Percentiles rank a stretch among this genome's conserved stretches.
phyloP scores from a whole-genome alignment of 2,113 vertebrate species.

The Pholis gunnellus region DNA sequence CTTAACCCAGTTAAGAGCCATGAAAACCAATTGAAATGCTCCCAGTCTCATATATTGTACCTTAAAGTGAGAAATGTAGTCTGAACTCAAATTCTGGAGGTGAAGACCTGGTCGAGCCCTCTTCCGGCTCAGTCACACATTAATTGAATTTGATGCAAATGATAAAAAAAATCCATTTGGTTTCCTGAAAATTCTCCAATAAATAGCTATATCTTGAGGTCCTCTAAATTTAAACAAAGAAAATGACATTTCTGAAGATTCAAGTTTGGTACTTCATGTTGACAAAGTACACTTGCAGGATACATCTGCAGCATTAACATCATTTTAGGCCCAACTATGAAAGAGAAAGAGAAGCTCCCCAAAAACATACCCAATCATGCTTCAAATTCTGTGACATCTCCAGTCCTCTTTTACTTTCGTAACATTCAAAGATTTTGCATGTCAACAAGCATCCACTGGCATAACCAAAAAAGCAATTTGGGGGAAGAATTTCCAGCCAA shows the following conservation, averaged over 20 bases:
- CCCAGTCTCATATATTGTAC: background rate
- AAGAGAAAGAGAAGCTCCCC: conserved; percentile 8
- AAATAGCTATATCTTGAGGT: background rate
- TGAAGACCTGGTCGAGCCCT: background rate
- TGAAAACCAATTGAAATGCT: background rate
- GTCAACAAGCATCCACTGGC: conserved; percentile 42
- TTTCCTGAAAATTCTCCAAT: background rate
- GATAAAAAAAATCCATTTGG: background rate
- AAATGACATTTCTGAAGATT: background rate
- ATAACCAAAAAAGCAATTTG: conserved; percentile 28
- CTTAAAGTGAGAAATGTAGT: background rate
- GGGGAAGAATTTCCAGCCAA: conserved; percentile 33
- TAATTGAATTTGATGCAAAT: background rate
- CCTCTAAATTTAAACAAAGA: background rate
- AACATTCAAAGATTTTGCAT: conserved; percentile 43
- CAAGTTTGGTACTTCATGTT: conserved; percentile 4
- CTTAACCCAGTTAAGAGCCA: too few species aligned
- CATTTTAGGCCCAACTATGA: conserved; percentile 12
- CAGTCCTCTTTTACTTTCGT: conserved; percentile 16
- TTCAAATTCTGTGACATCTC: conserved; percentile 21
- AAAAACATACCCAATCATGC: conserved; percentile 16
- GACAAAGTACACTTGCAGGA: conserved; percentile 28
- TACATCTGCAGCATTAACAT: conserved; percentile 36
- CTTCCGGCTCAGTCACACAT: background rate
- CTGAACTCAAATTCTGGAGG: background rate